Percentiles rank a stretch among this genome's conserved stretches.
Conservation (phyloP, 2,888 invertebrate genomes). For the Drosophila quinaria region DNA sequence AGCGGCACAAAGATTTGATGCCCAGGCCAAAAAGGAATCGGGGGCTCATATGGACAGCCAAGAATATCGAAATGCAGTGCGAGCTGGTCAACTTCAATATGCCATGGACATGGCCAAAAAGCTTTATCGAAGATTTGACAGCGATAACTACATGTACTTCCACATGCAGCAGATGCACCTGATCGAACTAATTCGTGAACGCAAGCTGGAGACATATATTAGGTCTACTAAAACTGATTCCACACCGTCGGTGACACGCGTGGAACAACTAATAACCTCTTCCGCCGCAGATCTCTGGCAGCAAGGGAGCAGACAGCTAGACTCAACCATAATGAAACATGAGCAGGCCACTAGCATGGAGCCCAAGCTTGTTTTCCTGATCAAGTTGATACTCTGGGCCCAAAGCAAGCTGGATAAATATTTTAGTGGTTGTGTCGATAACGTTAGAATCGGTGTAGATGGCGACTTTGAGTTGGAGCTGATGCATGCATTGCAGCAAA, state of each 20-base stretch:
- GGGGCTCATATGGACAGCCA: constrained; percentile 19
- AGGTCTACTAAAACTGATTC: not conserved
- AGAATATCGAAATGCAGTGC: constrained; percentile 56
- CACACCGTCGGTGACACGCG: too few species aligned
- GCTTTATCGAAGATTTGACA: constrained; percentile 55
- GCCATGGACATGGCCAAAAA: constrained; percentile 64
- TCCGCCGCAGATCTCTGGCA: not conserved
- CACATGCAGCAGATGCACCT: constrained; percentile 70
- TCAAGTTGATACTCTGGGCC: constrained; percentile 69
- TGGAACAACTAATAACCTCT: not conserved
- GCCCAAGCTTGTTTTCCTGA: constrained; percentile 66
- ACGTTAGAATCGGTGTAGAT: constrained; percentile 15
- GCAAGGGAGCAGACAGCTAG: constrained; percentile 6
- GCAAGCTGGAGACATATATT: constrained; percentile 27
- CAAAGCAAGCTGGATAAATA: constrained; percentile 57
- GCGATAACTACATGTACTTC: constrained; percentile 72
- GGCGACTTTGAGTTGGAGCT: constrained; percentile 67
- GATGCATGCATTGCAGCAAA: constrained; percentile 38
- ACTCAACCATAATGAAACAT: constrained; percentile 24
- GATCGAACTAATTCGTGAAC: constrained; percentile 57
- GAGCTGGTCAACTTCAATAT: constrained; percentile 54
- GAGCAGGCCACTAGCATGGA: constrained; percentile 42
- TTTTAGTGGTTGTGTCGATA: not conserved
- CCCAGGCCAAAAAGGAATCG: constrained; percentile 40
- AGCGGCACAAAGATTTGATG: constrained; percentile 48